phyloP scores from a whole-genome alignment of 2,888 invertebrate genomes.

The Coenonympha glycerion region DNA sequence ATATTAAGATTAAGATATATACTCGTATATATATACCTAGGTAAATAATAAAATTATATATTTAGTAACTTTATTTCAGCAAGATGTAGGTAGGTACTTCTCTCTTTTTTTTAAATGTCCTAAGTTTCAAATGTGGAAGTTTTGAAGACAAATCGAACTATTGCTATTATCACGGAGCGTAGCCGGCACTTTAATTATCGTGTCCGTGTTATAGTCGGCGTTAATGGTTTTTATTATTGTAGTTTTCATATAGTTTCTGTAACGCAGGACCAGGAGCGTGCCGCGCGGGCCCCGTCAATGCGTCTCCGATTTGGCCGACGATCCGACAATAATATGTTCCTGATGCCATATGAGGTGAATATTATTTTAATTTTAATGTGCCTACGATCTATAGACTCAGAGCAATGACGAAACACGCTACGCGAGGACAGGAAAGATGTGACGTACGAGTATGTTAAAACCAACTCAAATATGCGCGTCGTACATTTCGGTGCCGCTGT shows the following conservation, averaged over 20 bases:
- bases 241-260: constrained; percentile 23
- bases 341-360: constrained; percentile 65
- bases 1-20: too few species aligned
- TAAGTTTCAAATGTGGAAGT: not conserved
- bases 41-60: too few species aligned
- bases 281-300: constrained; percentile 84
- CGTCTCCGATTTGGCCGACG: constrained; percentile 85
- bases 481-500: too few species aligned
- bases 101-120: not conserved
- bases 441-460: too few species aligned
- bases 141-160: constrained; percentile 12
- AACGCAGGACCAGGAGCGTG: constrained; percentile 75
- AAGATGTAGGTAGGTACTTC: too few species aligned
- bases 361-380: not conserved
- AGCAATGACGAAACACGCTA: too few species aligned
- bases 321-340: constrained; percentile 79
- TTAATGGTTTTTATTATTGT: constrained; percentile 21
- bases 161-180: constrained; percentile 23
- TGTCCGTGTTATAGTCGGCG: constrained; percentile 9
- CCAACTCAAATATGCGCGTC: too few species aligned
- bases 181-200: constrained; percentile 18
- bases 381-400: too few species aligned
- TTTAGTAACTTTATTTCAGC: not conserved
- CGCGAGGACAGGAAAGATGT: too few species aligned
- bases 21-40: too few species aligned